A percentile compares a stretch with the other conserved stretches of the same genome.
Evolutionary conservation across 2,888 invertebrate species (phyloP).

Genomic region (Trissolcus brochymenae): DNA sequence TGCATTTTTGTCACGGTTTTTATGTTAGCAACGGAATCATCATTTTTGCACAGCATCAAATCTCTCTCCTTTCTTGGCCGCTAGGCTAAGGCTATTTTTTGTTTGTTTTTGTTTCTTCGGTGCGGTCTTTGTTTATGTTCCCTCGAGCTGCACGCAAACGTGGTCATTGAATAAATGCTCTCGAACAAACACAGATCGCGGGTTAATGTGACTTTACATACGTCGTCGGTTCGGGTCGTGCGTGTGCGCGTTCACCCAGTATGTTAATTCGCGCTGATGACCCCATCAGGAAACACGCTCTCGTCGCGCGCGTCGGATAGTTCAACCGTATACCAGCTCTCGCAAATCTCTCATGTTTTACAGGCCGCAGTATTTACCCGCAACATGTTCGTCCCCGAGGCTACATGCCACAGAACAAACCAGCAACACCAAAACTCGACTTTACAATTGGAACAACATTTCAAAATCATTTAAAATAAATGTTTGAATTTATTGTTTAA

Average conservation of each 20-base stretch:
- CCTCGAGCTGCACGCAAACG: slow-evolving; percentile 32
- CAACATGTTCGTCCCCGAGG: slow-evolving; percentile 38
- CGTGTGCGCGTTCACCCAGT: slow-evolving; percentile 71
- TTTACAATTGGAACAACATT: background rate
- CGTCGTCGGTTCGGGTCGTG: slow-evolving; percentile 45
- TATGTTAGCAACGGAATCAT: background rate
- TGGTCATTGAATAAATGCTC: slow-evolving; percentile 35
- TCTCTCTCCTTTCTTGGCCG: slow-evolving; percentile 3
- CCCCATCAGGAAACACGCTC: slow-evolving; percentile 75
- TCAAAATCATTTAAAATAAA: no score
- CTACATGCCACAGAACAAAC: slow-evolving; percentile 21
- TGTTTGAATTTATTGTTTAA: no score
- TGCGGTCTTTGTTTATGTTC: slow-evolving; percentile 26
- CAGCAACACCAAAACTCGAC: slow-evolving; percentile 36
- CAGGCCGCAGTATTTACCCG: slow-evolving; percentile 45
- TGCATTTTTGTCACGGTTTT: background rate
- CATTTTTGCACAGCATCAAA: background rate
- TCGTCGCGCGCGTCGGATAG: slow-evolving; percentile 52
- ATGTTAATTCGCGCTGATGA: slow-evolving; percentile 76
- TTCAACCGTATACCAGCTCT: slow-evolving; percentile 60
- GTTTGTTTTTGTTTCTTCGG: no score
- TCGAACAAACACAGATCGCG: slow-evolving; percentile 30
- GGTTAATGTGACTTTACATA: slow-evolving; percentile 32
- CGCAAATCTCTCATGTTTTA: slow-evolving; percentile 24
- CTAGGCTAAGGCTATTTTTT: no score